A percentile compares a stretch with the other conserved stretches of the same genome.
Conservation (phyloP, 2,113 vertebrate genomes). For the Engraulis encrasicolus region DNA sequence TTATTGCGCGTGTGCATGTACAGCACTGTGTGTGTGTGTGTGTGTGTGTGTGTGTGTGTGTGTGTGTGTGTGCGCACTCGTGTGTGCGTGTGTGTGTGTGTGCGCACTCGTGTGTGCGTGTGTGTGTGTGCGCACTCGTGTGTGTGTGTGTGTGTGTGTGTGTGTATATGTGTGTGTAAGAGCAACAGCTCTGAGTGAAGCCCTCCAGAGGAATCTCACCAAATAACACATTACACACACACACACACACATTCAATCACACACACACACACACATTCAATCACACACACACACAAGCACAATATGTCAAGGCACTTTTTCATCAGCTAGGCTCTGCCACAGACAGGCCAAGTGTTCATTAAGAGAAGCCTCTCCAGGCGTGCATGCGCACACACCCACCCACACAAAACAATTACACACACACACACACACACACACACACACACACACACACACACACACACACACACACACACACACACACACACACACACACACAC, state of each 20-base stretch:
- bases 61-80: neutral
- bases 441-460: neutral
- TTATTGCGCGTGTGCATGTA: no score
- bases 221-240: neutral
- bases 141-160: no score
- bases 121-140: no score
- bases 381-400: neutral
- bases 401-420: neutral
- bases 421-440: no score
- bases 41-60: constrained; percentile 17
- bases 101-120: no score
- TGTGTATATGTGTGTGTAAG: no score
- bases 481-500: neutral
- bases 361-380: constrained; percentile 2
- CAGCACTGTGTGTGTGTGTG: constrained; percentile 16
- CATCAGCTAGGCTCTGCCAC: neutral
- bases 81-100: neutral
- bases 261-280: neutral
- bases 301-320: neutral
- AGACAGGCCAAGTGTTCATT: constrained; percentile 9
- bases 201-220: neutral
- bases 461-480: constrained; percentile 5
- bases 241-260: neutral
- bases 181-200: no score
- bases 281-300: neutral